Conservation (phyloP, 2,113 vertebrate genomes). For the Melanostigma gelatinosum region DNA sequence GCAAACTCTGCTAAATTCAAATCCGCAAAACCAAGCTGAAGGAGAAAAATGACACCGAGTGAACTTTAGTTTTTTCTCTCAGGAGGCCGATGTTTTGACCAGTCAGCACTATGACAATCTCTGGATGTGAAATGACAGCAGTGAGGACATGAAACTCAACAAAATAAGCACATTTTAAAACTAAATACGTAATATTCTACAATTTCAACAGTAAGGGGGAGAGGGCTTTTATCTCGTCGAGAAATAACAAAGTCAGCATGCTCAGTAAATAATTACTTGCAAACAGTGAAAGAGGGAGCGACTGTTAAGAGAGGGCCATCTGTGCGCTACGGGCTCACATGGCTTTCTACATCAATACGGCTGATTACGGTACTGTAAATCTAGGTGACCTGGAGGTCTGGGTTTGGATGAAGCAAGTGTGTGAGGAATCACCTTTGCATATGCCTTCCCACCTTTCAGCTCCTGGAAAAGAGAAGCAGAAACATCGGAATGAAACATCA, state of each 20-base stretch:
- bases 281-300: not conserved
- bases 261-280: slow-evolving; percentile 23
- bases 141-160: not conserved
- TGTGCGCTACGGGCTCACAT: slow-evolving; percentile 50
- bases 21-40: slow-evolving; percentile 97
- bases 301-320: slow-evolving; percentile 36
- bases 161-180: not conserved
- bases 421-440: slow-evolving; percentile 89
- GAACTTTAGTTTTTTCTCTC: slow-evolving; percentile 8
- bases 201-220: not conserved
- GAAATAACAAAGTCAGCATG: not conserved
- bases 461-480: slow-evolving; percentile 83
- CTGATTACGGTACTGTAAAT: slow-evolving; percentile 51
- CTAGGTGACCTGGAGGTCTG: slow-evolving; percentile 19
- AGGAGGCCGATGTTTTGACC: not conserved
- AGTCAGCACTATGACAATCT: slow-evolving; percentile 32
- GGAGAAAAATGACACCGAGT: slow-evolving; percentile 43
- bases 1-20: slow-evolving; percentile 98
- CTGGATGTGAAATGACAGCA: not conserved
- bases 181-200: too few relatives aligned
- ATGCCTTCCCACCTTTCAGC: slow-evolving; percentile 96
- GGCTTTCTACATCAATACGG: slow-evolving; percentile 18
- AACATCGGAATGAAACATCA: slow-evolving; percentile 11
- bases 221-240: not conserved
- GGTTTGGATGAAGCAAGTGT: not conserved